Percentiles rank a stretch among this genome's conserved stretches.
These are phyloP conservation scores for Mastigias papua DNA, from an alignment of 30 jellyfish, hydroid and myxozoan genomes.

Conservation along the genomic window DNA sequence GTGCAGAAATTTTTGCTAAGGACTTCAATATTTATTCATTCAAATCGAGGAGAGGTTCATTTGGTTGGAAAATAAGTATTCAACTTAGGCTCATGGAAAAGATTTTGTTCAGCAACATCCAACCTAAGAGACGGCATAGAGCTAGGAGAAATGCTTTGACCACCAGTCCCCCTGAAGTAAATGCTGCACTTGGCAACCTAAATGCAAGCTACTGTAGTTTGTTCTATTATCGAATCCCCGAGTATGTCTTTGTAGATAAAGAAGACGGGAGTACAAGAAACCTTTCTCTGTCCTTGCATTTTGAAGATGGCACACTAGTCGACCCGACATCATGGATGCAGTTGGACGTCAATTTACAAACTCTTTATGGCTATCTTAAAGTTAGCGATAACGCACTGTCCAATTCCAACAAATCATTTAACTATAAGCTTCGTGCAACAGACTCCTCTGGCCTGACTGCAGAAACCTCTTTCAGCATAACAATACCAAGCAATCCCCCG, in stretches of 20 bases:
- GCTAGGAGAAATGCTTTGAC: constrained; percentile 13
- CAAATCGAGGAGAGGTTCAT: not conserved
- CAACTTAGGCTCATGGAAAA: not conserved
- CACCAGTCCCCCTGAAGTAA: constrained; percentile 40
- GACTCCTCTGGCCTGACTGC: constrained; percentile 77
- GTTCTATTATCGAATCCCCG: constrained; percentile 49
- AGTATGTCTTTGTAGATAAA: constrained; percentile 38
- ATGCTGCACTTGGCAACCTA: constrained; percentile 1
- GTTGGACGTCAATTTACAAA: constrained; percentile 53
- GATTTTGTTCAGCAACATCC: not conserved
- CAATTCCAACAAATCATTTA: constrained; percentile 13
- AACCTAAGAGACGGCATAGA: not conserved
- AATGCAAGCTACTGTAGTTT: constrained; percentile 70
- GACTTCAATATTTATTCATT: not conserved
- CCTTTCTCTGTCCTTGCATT: constrained; percentile 38
- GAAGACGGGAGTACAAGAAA: constrained; percentile 82
- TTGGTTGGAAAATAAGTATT: not conserved
- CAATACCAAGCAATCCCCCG: constrained; percentile 78
- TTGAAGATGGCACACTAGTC: constrained; percentile 28
- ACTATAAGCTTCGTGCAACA: constrained; percentile 66
- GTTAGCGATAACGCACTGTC: constrained; percentile 64
- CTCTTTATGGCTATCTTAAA: constrained; percentile 83
- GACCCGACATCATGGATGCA: constrained; percentile 85
- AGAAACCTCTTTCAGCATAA: constrained; percentile 20
- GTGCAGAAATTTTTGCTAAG: not conserved